These are phyloP conservation scores for Poecilia picta DNA, from an alignment of 2,797 vertebrate genomes.

Conservation along the genomic window DNA sequence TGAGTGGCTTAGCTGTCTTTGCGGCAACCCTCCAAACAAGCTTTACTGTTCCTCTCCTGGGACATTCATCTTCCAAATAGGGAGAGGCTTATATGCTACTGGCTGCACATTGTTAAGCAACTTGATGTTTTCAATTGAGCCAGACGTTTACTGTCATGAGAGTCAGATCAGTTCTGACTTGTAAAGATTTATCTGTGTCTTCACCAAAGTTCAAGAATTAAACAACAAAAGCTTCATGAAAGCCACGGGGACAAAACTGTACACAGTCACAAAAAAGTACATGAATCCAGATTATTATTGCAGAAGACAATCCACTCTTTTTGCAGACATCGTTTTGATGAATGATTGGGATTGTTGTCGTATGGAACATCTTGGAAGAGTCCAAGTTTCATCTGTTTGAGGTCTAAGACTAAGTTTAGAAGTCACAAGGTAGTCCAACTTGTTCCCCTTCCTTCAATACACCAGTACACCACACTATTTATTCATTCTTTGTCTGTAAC, in stretches of 20 bases:
- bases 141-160: background rate
- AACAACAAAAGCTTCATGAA: background rate
- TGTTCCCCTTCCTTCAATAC: no score
- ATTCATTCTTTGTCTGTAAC: no score
- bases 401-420: background rate
- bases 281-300: background rate
- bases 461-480: no score
- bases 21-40: constrained; percentile 60
- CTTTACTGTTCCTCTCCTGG: constrained; percentile 64
- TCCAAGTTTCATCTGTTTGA: background rate
- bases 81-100: constrained; percentile 26
- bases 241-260: background rate
- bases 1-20: constrained; percentile 73
- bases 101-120: background rate
- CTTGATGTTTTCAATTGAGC: background rate
- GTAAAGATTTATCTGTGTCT: background rate
- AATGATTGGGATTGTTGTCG: background rate
- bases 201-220: background rate
- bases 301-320: background rate
- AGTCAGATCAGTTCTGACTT: background rate
- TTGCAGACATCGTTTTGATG: background rate
- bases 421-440: background rate
- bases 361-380: background rate
- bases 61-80: constrained; percentile 46
- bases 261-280: background rate